Base-by-base conservation (phyloP, 2,888 invertebrate genomes). In the Hirtodrosophila trivittata region DNA sequence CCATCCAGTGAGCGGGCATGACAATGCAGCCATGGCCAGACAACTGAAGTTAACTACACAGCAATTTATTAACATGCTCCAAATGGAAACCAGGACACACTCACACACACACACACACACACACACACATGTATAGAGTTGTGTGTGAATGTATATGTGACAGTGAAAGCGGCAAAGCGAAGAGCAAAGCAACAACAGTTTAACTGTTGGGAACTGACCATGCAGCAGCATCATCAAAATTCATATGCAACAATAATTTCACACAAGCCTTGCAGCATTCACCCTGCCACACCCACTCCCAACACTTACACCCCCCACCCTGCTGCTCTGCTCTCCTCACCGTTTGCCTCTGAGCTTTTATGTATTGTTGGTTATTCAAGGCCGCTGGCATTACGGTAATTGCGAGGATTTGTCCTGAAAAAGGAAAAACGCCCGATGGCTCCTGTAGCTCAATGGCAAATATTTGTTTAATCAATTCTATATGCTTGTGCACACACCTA, bases 391-490 rank as follows among this genome's bases (percentile, higher is more conserved):
- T 77, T 77, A 84, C 77, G 70, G 65, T 84, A 78, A 84, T 81
- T 78, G 77, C 82, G 67, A 58, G 60, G 70, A 84, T 81, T 84
- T 84, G 76, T 55, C 39, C 55, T 21, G 32, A 10, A 45, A 26
- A 52, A 38, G 16, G 49, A 25, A 37, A 38, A 30, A 33, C 38
- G 43, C 43, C 74, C 38, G 21, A 30, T 14, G 60, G 76, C 50
- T 64, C 6, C 18, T 42, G 43, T 60, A 66, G 66, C 63, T 74
- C 81, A 63, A 65, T 66, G 67, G 66, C 77, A 84, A 77, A 84
- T 84, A 74, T 78, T 78, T 77, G 81, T 74, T 84, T 84, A 84
- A 78, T 84, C 77, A 78, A 81, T 80, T 84, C 66, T 59, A 66
- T 56, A 60, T 60, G 58, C 35, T 49, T 46, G 18, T 52, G 4